Conservation (phyloP, 2,888 invertebrate species). For the Pseudococcus viburni region DNA sequence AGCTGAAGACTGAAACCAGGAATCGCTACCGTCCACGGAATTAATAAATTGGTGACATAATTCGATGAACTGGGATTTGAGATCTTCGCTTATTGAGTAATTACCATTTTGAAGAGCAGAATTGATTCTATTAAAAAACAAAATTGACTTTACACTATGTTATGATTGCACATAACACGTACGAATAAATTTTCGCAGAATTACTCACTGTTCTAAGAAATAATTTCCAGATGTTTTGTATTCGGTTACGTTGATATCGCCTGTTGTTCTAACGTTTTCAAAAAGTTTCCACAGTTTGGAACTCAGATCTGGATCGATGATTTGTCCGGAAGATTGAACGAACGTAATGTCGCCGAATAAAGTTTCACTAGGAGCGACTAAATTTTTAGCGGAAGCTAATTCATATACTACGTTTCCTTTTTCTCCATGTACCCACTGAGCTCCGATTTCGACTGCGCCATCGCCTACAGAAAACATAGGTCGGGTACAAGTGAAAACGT, state of each 20-base stretch:
- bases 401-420: slow-evolving; percentile 77
- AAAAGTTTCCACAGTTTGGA: neutral
- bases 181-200: neutral
- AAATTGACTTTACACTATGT: neutral
- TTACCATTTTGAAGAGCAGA: neutral
- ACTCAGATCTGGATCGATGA: slow-evolving; percentile 12
- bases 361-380: slow-evolving; percentile 53
- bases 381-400: slow-evolving; percentile 69
- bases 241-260: neutral
- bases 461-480: slow-evolving; percentile 69
- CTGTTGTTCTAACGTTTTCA: neutral
- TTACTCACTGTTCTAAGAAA: neutral
- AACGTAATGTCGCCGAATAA: neutral
- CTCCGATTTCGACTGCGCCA: slow-evolving; percentile 80
- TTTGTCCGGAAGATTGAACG: slow-evolving; percentile 35
- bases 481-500: neutral
- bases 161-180: neutral
- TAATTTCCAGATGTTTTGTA: slow-evolving; percentile 42
- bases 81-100: neutral
- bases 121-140: neutral
- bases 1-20: slow-evolving; percentile 80
- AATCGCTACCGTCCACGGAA: slow-evolving; percentile 76
- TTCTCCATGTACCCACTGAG: slow-evolving; percentile 86
- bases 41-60: slow-evolving; percentile 75
- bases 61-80: slow-evolving; percentile 70